Evolutionary conservation across 2,113 vertebrate species (phyloP).

Genomic region (Aleadryas rufinucha): DNA sequence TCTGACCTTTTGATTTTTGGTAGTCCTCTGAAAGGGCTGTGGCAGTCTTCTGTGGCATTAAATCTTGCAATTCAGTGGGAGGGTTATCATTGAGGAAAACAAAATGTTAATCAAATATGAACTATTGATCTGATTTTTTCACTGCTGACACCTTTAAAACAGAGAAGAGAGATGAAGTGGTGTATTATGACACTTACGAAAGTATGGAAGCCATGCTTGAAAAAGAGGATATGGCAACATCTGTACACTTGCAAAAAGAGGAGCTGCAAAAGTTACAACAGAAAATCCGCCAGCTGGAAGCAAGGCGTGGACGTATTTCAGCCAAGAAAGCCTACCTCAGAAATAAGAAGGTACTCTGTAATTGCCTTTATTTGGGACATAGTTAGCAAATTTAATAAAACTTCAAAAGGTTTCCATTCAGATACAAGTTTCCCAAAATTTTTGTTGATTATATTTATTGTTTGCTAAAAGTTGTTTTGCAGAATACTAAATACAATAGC

Average conservation of each 20-base stretch:
- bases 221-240: constrained; percentile 74
- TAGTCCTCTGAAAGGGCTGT: background rate
- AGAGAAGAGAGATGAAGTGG: constrained; percentile 91
- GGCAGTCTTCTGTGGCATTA: background rate
- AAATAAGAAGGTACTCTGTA: constrained; percentile 89
- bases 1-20: background rate
- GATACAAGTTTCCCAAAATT: background rate
- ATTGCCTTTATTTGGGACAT: background rate
- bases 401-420: background rate
- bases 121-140: background rate
- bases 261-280: constrained; percentile 86
- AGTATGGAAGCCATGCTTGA: constrained; percentile 95
- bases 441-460: background rate
- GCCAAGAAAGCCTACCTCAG: constrained; percentile 99
- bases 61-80: background rate
- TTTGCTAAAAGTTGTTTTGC: background rate
- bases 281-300: constrained; percentile 92
- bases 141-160: constrained; percentile 29
- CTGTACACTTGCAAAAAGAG: constrained; percentile 80
- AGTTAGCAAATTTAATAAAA: background rate
- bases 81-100: background rate
- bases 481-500: background rate
- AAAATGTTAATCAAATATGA: background rate
- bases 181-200: constrained; percentile 95
- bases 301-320: constrained; percentile 91